Base-by-base conservation (phyloP, 1,140 invertebrate species). In the Bilobella aurantiaca region DNA sequence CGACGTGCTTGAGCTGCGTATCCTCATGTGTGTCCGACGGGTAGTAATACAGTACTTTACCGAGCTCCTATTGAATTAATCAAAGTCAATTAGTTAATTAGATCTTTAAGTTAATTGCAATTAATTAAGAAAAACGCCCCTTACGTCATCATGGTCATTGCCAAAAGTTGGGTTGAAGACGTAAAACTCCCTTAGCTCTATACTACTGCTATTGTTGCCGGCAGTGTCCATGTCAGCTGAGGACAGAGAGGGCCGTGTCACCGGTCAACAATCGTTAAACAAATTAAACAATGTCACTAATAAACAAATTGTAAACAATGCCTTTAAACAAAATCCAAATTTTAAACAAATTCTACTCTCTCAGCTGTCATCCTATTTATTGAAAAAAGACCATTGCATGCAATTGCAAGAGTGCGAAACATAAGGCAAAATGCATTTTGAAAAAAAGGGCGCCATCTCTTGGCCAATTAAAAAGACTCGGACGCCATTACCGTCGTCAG, bases 1-100 rank as follows among this genome's bases (percentile, higher is more conserved):
- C 93, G 73, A 95, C 86, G 80, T 89, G 87, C 79, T 88, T 91
- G 68, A 95, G 88, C 79, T 92, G 88, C 18, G 83, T 84, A 76
- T 95, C 90, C 28, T 86, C 74, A 75, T 90, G 85, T 73, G 87
- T 85, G 66, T 81, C 79, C 16, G 91, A 91, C 79, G 90, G 86
- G 77, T 87, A 95, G 76, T 59, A 73, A 56, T 86, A 96, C 56
- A 96, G 78, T 65, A 96, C 86, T 77, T 92, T 91, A 72, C 92
- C 89, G 59, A 90, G 80, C 80, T 96, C 92, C 91, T 96, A 72
- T 18, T 58, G 46, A 32, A 62, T 60, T 37, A 12, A 42, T 18
- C 34, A 8, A 42, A 12, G 8, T 18, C 34, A 42, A 42, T 42
- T 42, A 42, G 8, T 53, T 23, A 53, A 53, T 23, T 53, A 42